These are phyloP conservation scores for Cydia strobilella DNA, from an alignment of 1,140 invertebrate species.

Conservation along the genomic window DNA sequence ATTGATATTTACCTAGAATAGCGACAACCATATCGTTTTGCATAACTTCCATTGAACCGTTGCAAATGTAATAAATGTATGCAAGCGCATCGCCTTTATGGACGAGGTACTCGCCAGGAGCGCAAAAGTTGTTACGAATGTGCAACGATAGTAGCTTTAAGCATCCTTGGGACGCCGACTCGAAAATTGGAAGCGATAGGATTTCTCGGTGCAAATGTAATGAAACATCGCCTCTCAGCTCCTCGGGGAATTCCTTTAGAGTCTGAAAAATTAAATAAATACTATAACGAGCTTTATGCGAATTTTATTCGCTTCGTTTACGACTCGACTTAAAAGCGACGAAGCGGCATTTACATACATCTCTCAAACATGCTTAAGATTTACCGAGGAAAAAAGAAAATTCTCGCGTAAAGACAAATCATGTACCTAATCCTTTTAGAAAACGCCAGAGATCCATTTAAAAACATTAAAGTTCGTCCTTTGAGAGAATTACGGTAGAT, in stretches of 20 bases:
- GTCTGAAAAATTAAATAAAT: conserved; percentile 83
- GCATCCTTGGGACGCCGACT: conserved; percentile 94
- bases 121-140: conserved; percentile 95
- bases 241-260: conserved; percentile 97
- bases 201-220: conserved; percentile 98
- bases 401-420: conserved; percentile 2
- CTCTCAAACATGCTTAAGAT: conserved; percentile 25
- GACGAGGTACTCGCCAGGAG: conserved; percentile 97
- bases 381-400: conserved; percentile 22
- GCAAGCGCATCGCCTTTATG: conserved; percentile 98
- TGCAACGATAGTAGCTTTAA: conserved; percentile 94
- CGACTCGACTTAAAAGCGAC: conserved; percentile 39
- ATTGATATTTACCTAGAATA: conserved; percentile 90
- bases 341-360: conserved; percentile 34
- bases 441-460: conserved; percentile 9
- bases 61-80: conserved; percentile 97
- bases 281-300: conserved; percentile 29
- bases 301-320: conserved; percentile 36
- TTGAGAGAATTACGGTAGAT: conserved; percentile 34
- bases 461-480: conserved; percentile 19
- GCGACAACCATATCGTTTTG: conserved; percentile 99
- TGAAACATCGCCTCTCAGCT: conserved; percentile 95
- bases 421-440: conserved; percentile 21
- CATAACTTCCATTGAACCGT: conserved; percentile 99
- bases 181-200: conserved; percentile 96